A percentile compares a stretch with the other conserved stretches of the same genome.
phyloP scores from a whole-genome alignment of 2,113 vertebrate genomes.

The Noturus placidus region DNA sequence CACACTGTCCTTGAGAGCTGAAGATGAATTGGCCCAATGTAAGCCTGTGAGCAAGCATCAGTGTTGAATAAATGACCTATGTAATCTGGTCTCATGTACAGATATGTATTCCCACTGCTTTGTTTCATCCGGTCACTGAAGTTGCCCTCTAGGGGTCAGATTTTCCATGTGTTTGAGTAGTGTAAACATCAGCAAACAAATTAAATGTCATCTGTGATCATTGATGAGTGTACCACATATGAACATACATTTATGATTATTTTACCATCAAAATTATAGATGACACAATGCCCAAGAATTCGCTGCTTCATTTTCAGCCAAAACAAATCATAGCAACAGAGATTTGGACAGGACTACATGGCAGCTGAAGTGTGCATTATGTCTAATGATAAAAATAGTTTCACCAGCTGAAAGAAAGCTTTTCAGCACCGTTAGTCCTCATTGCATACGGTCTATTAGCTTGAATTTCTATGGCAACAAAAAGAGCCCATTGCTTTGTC shows the following conservation, averaged over 20 bases:
- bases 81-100: constrained; percentile 27
- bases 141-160: constrained; percentile 67
- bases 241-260: constrained; percentile 62
- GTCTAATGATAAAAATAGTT: constrained; percentile 46
- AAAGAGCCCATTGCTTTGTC: constrained; percentile 17
- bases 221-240: constrained; percentile 57
- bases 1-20: constrained; percentile 24
- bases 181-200: neutral
- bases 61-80: constrained; percentile 22
- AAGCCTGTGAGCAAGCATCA: neutral
- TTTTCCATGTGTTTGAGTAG: constrained; percentile 54
- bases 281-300: constrained; percentile 34
- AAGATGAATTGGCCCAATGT: constrained; percentile 12
- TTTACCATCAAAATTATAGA: constrained; percentile 58
- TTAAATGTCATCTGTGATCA: constrained; percentile 54
- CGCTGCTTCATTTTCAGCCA: neutral
- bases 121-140: constrained; percentile 21
- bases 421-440: constrained; percentile 28
- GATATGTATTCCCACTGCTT: constrained; percentile 33
- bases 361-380: constrained; percentile 19
- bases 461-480: constrained; percentile 53
- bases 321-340: constrained; percentile 41
- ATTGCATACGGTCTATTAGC: constrained; percentile 43
- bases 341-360: constrained; percentile 27
- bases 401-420: constrained; percentile 37